These are phyloP conservation scores for Papilio xuthus DNA, from an alignment of 1,140 invertebrate species.

Conservation along the genomic window DNA sequence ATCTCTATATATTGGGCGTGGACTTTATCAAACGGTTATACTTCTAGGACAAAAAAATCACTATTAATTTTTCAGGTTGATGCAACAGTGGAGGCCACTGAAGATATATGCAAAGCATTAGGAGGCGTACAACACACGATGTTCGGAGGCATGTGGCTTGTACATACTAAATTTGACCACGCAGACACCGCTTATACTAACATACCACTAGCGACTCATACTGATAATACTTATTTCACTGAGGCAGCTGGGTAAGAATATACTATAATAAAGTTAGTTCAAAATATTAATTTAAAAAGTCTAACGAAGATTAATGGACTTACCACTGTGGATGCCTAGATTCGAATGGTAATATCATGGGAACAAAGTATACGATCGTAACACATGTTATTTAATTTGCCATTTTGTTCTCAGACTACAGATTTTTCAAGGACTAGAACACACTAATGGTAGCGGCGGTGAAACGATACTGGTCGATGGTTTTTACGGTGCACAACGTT, in stretches of 20 bases:
- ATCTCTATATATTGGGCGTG: too few relatives aligned
- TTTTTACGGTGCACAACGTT: slow-evolving; percentile 83
- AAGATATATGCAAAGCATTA: slow-evolving; percentile 78
- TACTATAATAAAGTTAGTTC: not conserved
- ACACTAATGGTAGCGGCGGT: slow-evolving; percentile 83
- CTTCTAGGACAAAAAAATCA: not conserved
- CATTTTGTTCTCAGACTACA: slow-evolving; percentile 81
- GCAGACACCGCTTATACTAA: slow-evolving; percentile 87
- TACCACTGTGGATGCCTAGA: too few relatives aligned
- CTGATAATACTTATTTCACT: slow-evolving; percentile 88
- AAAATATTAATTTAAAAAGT: too few relatives aligned
- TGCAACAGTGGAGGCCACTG: slow-evolving; percentile 78
- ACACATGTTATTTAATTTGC: slow-evolving; percentile 17
- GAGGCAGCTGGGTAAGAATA: slow-evolving; percentile 85
- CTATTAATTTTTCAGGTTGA: slow-evolving; percentile 66
- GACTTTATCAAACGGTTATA: too few relatives aligned
- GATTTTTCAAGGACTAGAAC: slow-evolving; percentile 86
- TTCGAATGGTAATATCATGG: too few relatives aligned
- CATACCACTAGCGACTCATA: slow-evolving; percentile 81
- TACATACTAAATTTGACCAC: slow-evolving; percentile 81
- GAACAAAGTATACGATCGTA: not conserved
- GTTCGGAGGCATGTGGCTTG: slow-evolving; percentile 85
- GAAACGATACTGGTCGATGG: slow-evolving; percentile 88
- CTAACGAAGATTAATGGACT: not conserved
- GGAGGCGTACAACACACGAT: slow-evolving; percentile 84